These are phyloP conservation scores for Noctua janthina DNA, from an alignment of 2,888 invertebrate species.

Conservation along the genomic window DNA sequence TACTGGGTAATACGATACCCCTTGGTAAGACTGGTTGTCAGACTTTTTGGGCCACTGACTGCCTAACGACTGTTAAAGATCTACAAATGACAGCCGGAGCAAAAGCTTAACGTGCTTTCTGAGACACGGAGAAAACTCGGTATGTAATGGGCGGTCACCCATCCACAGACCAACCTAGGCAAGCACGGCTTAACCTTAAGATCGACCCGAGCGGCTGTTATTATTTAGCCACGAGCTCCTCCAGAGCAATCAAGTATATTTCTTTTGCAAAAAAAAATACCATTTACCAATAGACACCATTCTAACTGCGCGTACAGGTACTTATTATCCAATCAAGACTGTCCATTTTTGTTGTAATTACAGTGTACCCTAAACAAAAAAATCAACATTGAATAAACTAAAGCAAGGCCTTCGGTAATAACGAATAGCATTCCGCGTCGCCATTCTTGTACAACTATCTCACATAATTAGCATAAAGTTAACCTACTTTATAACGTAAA, in stretches of 20 bases:
- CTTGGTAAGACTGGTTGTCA: too few relatives aligned
- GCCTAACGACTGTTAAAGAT: too few relatives aligned
- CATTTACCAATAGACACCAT: slow-evolving; percentile 9
- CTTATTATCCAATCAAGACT: slow-evolving; percentile 37
- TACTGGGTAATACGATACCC: too few relatives aligned
- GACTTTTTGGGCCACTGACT: too few relatives aligned
- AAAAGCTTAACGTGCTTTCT: too few relatives aligned
- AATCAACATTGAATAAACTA: slow-evolving; percentile 62
- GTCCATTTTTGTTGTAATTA: slow-evolving; percentile 52
- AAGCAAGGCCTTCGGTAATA: slow-evolving; percentile 67
- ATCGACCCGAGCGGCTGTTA: too few relatives aligned
- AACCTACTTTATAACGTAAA: slow-evolving; percentile 67
- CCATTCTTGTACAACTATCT: slow-evolving; percentile 74
- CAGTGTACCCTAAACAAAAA: slow-evolving; percentile 52
- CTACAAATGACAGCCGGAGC: too few relatives aligned
- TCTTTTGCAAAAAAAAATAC: neutral
- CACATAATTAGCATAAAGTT: slow-evolving; percentile 71
- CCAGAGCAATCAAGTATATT: neutral
- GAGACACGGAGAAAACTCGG: too few relatives aligned
- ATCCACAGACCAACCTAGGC: too few relatives aligned
- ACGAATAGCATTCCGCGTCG: slow-evolving; percentile 66
- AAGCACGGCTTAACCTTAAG: too few relatives aligned
- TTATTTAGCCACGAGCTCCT: too few relatives aligned
- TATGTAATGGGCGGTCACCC: too few relatives aligned
- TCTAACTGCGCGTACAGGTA: slow-evolving; percentile 16